These are phyloP conservation scores for Melanophora roralis DNA, from an alignment of 2,888 invertebrate species.

Conservation along the genomic window DNA sequence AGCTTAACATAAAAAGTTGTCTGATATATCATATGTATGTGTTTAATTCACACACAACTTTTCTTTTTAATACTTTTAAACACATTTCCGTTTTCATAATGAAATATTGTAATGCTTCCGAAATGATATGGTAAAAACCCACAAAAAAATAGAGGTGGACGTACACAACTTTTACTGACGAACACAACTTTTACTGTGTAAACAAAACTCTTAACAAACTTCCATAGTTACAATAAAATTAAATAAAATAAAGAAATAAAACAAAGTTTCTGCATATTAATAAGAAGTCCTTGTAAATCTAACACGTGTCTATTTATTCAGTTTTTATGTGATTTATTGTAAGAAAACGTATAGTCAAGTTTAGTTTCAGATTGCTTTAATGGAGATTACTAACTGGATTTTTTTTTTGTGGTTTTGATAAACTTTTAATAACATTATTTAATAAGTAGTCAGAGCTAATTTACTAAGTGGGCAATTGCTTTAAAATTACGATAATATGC, in stretches of 20 bases:
- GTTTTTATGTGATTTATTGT: background rate
- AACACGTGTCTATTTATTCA: background rate
- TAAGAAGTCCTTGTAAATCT: background rate
- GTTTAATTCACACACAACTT: background rate
- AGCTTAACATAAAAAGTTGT: background rate
- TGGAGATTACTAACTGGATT: background rate
- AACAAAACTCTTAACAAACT: slow-evolving; percentile 40
- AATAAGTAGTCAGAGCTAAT: too few relatives aligned
- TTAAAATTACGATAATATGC: too few relatives aligned
- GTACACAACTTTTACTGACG: background rate
- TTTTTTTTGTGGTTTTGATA: slow-evolving; percentile 10
- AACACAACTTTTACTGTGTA: slow-evolving; percentile 5
- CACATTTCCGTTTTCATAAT: background rate
- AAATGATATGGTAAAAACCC: background rate
- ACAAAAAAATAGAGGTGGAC: too few relatives aligned
- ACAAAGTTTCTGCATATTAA: slow-evolving; percentile 19
- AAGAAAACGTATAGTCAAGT: slow-evolving; percentile 37
- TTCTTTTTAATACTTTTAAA: background rate
- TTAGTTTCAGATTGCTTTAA: slow-evolving; percentile 4
- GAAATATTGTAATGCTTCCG: background rate
- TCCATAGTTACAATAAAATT: slow-evolving; percentile 25
- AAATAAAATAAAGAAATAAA: slow-evolving; percentile 18
- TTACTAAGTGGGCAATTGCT: too few relatives aligned
- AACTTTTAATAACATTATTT: slow-evolving; percentile 25
- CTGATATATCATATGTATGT: background rate